Evolutionary conservation across 1,140 invertebrate genomes (phyloP).

Genomic region (Sarcophaga bullata): DNA sequence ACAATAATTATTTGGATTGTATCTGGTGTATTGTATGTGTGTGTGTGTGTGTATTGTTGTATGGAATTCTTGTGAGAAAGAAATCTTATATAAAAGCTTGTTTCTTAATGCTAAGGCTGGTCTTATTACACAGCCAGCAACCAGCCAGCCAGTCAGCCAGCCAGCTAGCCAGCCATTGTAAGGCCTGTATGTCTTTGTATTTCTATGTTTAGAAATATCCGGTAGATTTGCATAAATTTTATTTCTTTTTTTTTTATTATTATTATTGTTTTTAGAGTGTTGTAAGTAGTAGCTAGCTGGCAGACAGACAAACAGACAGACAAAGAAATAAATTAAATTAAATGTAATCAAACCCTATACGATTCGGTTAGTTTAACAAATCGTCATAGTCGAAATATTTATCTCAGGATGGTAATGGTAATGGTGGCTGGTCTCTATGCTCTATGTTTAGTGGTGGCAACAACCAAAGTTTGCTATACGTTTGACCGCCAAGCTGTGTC

Average conservation of each 20-base stretch:
- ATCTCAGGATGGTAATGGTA: neutral
- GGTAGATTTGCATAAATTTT: neutral
- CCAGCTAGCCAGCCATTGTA: too few relatives aligned
- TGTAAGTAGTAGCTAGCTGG: too few relatives aligned
- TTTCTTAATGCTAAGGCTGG: neutral
- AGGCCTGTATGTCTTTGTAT: neutral
- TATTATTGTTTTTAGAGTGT: neutral
- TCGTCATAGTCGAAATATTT: conserved; percentile 14
- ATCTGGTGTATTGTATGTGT: too few relatives aligned
- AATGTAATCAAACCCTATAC: neutral
- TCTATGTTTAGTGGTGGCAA: too few relatives aligned
- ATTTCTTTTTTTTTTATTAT: neutral
- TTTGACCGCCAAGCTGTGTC: too few relatives aligned
- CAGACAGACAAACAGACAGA: too few relatives aligned
- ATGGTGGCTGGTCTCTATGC: too few relatives aligned
- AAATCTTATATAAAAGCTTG: conserved; percentile 32
- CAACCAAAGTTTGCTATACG: too few relatives aligned
- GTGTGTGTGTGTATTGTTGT: too few relatives aligned
- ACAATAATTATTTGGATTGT: too few relatives aligned
- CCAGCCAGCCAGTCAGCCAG: too few relatives aligned
- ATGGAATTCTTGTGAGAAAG: conserved; percentile 39
- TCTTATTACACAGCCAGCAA: too few relatives aligned
- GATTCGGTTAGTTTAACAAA: conserved; percentile 2
- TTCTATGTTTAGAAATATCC: conserved; percentile 9
- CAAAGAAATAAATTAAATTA: neutral